Base-by-base conservation (phyloP, 2,113 vertebrate genomes). In the Felis chaus region DNA sequence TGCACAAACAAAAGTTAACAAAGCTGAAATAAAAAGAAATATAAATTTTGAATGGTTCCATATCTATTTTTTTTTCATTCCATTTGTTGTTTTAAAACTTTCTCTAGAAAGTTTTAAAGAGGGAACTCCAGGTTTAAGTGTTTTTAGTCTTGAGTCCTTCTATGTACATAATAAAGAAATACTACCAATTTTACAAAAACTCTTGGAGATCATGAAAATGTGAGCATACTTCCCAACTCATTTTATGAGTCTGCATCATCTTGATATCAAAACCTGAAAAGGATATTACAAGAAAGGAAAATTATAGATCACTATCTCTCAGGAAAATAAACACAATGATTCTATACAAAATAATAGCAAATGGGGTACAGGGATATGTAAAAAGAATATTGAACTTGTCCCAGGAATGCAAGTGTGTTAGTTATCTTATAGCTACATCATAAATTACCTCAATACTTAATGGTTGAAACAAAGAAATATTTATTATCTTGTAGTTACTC, bases 311-410 rank as follows among this genome's bases (percentile, higher is more conserved):
- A 79, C 39, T 5, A 18, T 50, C 69, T 95, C 63, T 79, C 33
- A 41, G 85, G 69, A 93, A 93, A 50, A 31, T 73, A 73, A 93
- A 69, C 27, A 23, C 9, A 86, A 50, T 94, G 69, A 90, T 91
- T 91, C 66, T 93, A n/a, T 36, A 57, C 48, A 83, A 94, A 92
- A 94, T 78, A 66, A 68, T 19, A 88, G 23, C 66, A 96, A 90
- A 82, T 23, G 9, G 14, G 84, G 73, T 50, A 71, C 8, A 93
- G 53, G 33, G 13, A 31, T 71, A 50, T 23, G 10, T 82, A 86
- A 87, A 96, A 95, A 71, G 9, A 55, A 78, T 66, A 65, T 11
- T 89, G 15, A 45, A 27, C n/a, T 65, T 83, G 33, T 83, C 55
- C 41, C 50, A 93, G 27, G 31, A 91, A 86, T 36, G n/a, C 31